phyloP scores from a whole-genome alignment of 2,888 invertebrate species.

The Trilocha varians region DNA sequence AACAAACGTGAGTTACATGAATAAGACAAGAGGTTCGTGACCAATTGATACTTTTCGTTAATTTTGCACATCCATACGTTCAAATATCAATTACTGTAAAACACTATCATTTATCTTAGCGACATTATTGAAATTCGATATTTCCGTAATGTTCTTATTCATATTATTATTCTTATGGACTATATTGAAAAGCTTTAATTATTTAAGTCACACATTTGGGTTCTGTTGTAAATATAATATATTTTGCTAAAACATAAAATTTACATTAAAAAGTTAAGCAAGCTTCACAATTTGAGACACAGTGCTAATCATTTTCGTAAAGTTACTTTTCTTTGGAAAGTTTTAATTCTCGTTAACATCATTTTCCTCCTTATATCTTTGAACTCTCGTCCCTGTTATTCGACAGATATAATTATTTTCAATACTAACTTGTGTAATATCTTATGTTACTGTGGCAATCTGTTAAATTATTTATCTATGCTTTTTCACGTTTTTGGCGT shows the following conservation, averaged over 20 bases:
- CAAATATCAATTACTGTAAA: constrained; percentile 33
- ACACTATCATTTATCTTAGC: constrained; percentile 28
- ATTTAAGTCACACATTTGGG: neutral
- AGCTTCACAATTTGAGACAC: no score
- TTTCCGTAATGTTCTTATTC: constrained; percentile 18
- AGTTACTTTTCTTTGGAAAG: no score
- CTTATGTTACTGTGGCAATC: no score
- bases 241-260: neutral
- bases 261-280: no score
- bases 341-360: no score
- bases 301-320: no score
- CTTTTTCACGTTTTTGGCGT: no score
- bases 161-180: constrained; percentile 11
- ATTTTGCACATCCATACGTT: constrained; percentile 40
- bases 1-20: constrained; percentile 70
- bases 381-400: no score
- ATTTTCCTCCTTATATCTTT: no score
- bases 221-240: neutral
- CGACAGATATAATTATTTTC: no score
- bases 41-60: constrained; percentile 30
- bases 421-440: no score
- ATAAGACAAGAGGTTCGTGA: constrained; percentile 45
- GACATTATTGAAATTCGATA: constrained; percentile 35
- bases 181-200: neutral
- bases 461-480: no score